Evolutionary conservation across 35 echinoderm and acorn worm genomes (phyloP).

Genomic region (Eucidaris tribuloides): DNA sequence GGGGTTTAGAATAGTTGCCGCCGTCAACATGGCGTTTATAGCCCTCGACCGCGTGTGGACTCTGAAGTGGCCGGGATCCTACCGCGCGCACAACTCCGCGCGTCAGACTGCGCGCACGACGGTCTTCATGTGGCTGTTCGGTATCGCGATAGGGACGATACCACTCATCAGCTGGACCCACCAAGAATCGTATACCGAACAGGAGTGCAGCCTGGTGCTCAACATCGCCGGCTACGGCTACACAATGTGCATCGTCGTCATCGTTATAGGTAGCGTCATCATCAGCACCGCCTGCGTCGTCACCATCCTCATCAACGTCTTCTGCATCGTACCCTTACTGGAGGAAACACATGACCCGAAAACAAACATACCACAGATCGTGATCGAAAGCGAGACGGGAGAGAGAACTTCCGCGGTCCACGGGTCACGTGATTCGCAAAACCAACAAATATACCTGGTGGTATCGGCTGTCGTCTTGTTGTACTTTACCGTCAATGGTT

Average conservation of each 20-base stretch:
- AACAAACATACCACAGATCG: slow-evolving; percentile 65
- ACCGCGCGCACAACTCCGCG: slow-evolving; percentile 75
- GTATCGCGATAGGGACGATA: slow-evolving; percentile 73
- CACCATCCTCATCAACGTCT: slow-evolving; percentile 57
- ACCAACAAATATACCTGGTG: slow-evolving; percentile 67
- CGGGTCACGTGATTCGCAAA: slow-evolving; percentile 74
- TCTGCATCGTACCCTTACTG: slow-evolving; percentile 7
- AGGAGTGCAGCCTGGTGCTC: slow-evolving; percentile 65
- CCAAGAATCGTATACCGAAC: not conserved
- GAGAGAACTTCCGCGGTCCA: slow-evolving; percentile 44
- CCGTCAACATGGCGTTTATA: slow-evolving; percentile 68
- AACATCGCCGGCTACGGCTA: slow-evolving; percentile 72
- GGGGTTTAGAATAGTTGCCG: slow-evolving; percentile 68
- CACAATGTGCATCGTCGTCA: slow-evolving; percentile 67
- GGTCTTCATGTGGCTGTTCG: slow-evolving; percentile 82
- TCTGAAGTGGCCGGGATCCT: slow-evolving; percentile 81
- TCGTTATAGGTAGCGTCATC: slow-evolving; percentile 60
- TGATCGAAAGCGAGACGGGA: slow-evolving; percentile 83
- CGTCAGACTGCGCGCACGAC: slow-evolving; percentile 73
- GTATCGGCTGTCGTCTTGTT: slow-evolving; percentile 60
- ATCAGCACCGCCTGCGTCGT: slow-evolving; percentile 46
- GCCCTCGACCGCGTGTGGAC: slow-evolving; percentile 86
- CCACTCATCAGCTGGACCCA: slow-evolving; percentile 65
- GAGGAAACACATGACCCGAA: slow-evolving; percentile 24
- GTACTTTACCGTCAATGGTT: slow-evolving; percentile 53